Conservation (phyloP, 2,113 vertebrate species). For the Sitta europaea region DNA sequence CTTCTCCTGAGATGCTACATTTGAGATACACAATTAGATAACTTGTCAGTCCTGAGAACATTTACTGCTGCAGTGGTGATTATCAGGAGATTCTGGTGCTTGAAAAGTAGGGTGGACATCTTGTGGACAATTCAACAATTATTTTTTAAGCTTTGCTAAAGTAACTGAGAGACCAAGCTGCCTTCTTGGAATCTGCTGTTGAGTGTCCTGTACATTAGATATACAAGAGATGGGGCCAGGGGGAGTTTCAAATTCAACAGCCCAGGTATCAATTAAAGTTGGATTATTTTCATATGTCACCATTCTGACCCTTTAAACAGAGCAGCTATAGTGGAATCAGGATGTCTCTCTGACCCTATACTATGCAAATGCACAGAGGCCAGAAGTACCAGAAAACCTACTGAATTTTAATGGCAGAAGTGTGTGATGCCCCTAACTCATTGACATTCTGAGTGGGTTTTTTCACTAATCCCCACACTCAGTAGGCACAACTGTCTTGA, state of each 20-base stretch:
- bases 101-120: conserved; percentile 2
- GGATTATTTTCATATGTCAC: conserved; percentile 52
- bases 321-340: background rate
- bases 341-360: conserved; percentile 51
- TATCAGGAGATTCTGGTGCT: background rate
- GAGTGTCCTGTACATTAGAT: conserved; percentile 22
- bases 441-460: conserved; percentile 28
- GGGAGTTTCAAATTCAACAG: conserved; percentile 47
- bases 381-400: conserved; percentile 29
- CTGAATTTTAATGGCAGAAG: conserved; percentile 51
- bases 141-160: conserved; percentile 2
- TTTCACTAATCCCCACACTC: conserved; percentile 19
- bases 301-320: conserved; percentile 27
- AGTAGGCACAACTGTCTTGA: conserved; percentile 37
- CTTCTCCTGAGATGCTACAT: background rate
- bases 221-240: conserved; percentile 27
- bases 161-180: background rate
- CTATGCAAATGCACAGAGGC: conserved; percentile 30
- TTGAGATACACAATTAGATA: background rate
- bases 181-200: conserved; percentile 34
- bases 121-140: conserved; percentile 7
- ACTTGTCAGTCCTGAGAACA: background rate
- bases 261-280: conserved; percentile 58
- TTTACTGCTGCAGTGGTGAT: background rate
- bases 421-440: background rate